Evolutionary conservation across 2,113 vertebrate genomes (phyloP), one percentile per base, ranked within the genome.

Genomic region (Dicerorhinus sumatrensis): DNA sequence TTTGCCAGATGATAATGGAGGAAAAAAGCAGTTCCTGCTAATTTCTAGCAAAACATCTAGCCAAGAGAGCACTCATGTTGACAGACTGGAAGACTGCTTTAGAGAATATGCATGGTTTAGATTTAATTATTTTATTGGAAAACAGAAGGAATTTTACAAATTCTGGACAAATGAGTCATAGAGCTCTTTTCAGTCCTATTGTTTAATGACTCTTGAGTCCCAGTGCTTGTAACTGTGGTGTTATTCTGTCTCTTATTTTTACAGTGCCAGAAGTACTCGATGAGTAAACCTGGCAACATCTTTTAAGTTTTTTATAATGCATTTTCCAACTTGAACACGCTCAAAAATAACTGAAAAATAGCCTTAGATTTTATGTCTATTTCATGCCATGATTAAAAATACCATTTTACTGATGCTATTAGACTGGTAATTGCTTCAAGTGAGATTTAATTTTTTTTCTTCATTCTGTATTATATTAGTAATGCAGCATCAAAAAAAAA

Each of bases 251-350:
- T 42, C 11, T 79, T 51, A 54, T 21, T 92, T 84, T 81, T 54
- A 56, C 42, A 85, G 6, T 80, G 76, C 92, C 36, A 84, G 5
- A 95, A 96, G 60, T 21, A 60, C 13, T 88, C 23, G 14, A 14
- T 77, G 16, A 77, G 33, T 89, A 67, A 96, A n/a, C 6, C 3
- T 69, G 8, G 25, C 58, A 93, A 2, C 60, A 51, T 72, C n/a
- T 76, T 76, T 46, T 94, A n/a, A 67, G 20, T 90, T 92, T 86
- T 84, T 94, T 25, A 42, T 62, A 56, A 51, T 65, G 21, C 8
- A 20, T 93, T 95, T 92, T 91, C 36, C 54, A 92, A 39, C 48
- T 77, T 88, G 80, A 94, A 97, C 91, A 72, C 23, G 17, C 67
- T 73, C 25, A 33, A 60, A 65, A 73, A 31, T 86, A 62, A 60